Conservation (phyloP, 2,113 vertebrate species). For the Eubucco bourcierii region DNA sequence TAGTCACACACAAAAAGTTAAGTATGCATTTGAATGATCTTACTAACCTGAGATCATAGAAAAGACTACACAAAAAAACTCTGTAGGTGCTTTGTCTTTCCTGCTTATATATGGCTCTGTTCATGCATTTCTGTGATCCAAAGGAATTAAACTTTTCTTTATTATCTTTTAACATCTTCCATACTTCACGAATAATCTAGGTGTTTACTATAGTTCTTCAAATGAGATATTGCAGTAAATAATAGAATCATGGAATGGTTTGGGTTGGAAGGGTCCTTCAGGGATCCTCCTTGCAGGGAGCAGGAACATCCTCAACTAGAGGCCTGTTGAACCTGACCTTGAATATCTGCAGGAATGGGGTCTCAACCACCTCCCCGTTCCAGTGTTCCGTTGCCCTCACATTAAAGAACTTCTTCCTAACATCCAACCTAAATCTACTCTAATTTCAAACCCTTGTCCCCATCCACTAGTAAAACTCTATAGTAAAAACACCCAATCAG, state of each 20-base stretch:
- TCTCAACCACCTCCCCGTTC: too few species aligned
- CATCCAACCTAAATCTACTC: not conserved
- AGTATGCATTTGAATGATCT: not conserved
- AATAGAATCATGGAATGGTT: not conserved
- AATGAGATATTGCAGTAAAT: not conserved
- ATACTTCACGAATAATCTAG: not conserved
- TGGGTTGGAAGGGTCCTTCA: too few species aligned
- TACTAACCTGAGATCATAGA: not conserved
- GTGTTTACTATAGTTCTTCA: not conserved
- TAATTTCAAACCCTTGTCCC: not conserved
- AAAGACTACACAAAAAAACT: not conserved
- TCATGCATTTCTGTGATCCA: not conserved
- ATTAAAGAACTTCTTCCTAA: too few species aligned
- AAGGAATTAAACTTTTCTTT: not conserved
- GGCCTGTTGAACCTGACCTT: too few species aligned
- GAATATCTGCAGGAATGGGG: too few species aligned
- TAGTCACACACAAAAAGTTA: accelerated
- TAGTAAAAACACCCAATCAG: not conserved
- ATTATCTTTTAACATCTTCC: not conserved
- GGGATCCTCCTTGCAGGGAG: too few species aligned
- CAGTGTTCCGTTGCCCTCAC: too few species aligned
- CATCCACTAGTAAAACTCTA: not conserved
- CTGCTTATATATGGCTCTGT: not conserved
- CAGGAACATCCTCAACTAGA: too few species aligned
- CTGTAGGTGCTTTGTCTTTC: not conserved